A percentile compares a stretch with the other conserved stretches of the same genome.
phyloP scores from a whole-genome alignment of 2,797 vertebrate species.

The Lemur catta region DNA sequence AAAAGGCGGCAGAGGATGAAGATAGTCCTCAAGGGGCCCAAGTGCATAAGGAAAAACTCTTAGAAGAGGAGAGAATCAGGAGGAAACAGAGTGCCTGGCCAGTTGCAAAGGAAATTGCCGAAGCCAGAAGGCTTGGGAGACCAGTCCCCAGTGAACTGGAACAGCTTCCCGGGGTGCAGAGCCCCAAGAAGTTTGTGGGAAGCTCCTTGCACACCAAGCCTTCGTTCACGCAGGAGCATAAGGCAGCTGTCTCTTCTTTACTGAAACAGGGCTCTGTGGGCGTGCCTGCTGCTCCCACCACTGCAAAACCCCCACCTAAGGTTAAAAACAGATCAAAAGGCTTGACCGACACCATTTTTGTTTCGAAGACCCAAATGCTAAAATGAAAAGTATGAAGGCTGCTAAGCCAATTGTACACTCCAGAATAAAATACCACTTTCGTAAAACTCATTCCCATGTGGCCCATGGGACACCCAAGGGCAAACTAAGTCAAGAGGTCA shows the following conservation, averaged over 20 bases:
- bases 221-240: not conserved
- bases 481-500: too few relatives aligned
- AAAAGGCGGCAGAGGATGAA: not conserved
- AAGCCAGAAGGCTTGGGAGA: not conserved
- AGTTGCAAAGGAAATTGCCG: not conserved
- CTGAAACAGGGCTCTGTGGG: not conserved
- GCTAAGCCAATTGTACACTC: too few relatives aligned
- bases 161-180: rapidly evolving
- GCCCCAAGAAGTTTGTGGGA: not conserved
- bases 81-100: not conserved
- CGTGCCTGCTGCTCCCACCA: not conserved
- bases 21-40: not conserved
- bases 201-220: not conserved
- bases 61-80: not conserved
- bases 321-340: not conserved
- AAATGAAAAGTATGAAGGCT: too few relatives aligned
- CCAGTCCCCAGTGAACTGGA: rapidly evolving
- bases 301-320: not conserved
- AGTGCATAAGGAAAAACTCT: not conserved
- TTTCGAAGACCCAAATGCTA: constrained; percentile 12
- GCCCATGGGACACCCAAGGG: too few relatives aligned
- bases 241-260: not conserved
- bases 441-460: too few relatives aligned
- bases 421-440: too few relatives aligned
- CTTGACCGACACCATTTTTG: not conserved